Base-by-base conservation (phyloP, 1,140 invertebrate species). In the Drosophila varians region DNA sequence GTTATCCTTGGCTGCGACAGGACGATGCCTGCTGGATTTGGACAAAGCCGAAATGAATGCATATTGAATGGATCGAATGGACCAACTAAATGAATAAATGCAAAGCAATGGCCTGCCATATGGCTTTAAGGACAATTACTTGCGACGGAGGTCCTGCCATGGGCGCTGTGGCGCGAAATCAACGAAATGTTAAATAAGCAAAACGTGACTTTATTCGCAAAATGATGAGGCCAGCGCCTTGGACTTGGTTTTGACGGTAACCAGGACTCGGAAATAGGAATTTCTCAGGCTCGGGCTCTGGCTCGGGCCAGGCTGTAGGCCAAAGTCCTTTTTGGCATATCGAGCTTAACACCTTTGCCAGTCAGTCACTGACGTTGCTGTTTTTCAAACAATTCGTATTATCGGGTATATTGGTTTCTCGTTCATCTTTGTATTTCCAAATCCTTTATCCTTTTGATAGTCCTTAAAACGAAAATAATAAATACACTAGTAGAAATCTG, bases 181-280 rank as follows among this genome's bases (percentile, higher is more conserved):
- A 87, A 86, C 80, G 80, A 84, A 84, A 86, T 84, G 80, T 84
- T 84, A 84, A 84, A 80, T 86, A 84, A 86, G 80, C 80, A 84
- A 86, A 84, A 84, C 80, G 80, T 84, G 80, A 84, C 80, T 86
- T 86, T 86, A 80, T 84, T 84, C 58, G 58, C 62, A 79, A 86
- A 84, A 86, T 77, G 76, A 84, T 86, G 80, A 66, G 62, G 43
- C 57, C 47, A 65, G 51, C 64, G 16, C 14, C 7, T 38, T 5
- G 28, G 28, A 18, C 12, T 9, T 52, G 36, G 11, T 9, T 26
- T 26, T 42, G 5, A 31, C n/a, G 26, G 18, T 9, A 23, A 21
- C n/a, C n/a, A 28, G 23, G 28, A 11, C 26, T 11, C 2, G 6
- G 28, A 14, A 38, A 12, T 38, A 38, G 36, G 36, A 38, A 16